Base-by-base conservation (phyloP, 2,797 vertebrate genomes). In the Spondyliosoma cantharus region DNA sequence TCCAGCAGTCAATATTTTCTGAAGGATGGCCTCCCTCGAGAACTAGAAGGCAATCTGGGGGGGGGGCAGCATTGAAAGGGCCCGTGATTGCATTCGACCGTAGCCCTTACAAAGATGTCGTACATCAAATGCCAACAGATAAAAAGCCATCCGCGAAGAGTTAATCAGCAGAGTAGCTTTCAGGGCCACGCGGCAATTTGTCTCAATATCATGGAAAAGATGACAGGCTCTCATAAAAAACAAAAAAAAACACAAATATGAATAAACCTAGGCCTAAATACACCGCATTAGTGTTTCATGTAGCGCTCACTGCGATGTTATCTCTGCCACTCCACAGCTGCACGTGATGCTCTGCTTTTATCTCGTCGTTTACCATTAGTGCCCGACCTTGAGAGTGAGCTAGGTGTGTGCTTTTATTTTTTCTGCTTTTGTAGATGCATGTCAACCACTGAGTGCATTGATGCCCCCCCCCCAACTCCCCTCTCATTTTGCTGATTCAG, bases 121-220 rank as follows among this genome's bases (percentile, higher is more conserved):
- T 95, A 94, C 94, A 96, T 96, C 95, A 95, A 95, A 95, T 87
- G 83, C 90, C 92, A 94, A 84, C 90, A 94, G 94, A 96, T 95
- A 95, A 94, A 95, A 95, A 92, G 90, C 86, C 89, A 84, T 93
- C 89, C 88, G 53, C 80, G 76, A 91, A 91, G 84, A 94, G 94
- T 95, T 95, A 95, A 95, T 96, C 95, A 95, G 94, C 89, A 86
- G 87, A 94, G 94, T 92, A 93, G 90, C 92, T 95, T 91, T 93
- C 91, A 91, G 84, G 81, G 90, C 81, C 87, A 73, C 59, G 63
- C 78, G 17, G 59, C 91, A 92, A 92, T 95, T 94, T 94, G 93
- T 95, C 93, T 94, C 91, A 94, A 93, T 94, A 93, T 94, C 86
- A 88, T 84, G 89, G 91, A 91, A 32, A 83, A 86, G 85, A 85